Evolutionary conservation across 2,797 vertebrate species (phyloP).

Genomic region (Menidia menidia): DNA sequence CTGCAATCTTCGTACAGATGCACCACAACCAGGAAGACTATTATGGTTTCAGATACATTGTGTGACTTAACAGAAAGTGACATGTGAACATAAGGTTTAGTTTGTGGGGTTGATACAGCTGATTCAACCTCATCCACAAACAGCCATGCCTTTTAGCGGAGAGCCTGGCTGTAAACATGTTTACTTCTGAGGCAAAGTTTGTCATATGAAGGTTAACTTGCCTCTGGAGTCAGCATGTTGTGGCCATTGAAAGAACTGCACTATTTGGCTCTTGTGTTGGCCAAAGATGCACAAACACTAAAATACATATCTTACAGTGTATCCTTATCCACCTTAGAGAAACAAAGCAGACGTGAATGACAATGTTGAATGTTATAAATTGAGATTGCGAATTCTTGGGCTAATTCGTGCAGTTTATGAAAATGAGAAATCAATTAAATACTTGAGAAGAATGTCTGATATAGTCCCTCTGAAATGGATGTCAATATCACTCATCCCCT

Average conservation of each 20-base stretch:
- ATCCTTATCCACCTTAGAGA: neutral
- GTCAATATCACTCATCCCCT: conserved; percentile 39
- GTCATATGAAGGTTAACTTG: too few relatives aligned
- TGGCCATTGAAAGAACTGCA: too few relatives aligned
- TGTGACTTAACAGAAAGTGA: neutral
- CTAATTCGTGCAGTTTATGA: neutral
- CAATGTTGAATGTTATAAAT: neutral
- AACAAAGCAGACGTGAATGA: neutral
- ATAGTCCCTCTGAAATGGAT: conserved; percentile 12
- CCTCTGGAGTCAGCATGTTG: too few relatives aligned
- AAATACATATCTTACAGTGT: too few relatives aligned
- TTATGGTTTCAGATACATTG: neutral
- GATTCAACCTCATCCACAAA: neutral
- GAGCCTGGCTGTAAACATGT: neutral
- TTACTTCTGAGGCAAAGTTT: too few relatives aligned
- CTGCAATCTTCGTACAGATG: neutral
- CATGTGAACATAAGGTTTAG: neutral
- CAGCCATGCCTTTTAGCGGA: neutral
- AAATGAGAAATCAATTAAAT: conserved; percentile 15
- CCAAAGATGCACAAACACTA: too few relatives aligned
- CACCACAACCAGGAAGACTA: neutral
- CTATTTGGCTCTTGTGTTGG: too few relatives aligned
- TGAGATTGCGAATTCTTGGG: conserved; percentile 10
- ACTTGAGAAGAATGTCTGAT: conserved; percentile 18
- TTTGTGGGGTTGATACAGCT: neutral